Base-by-base conservation (phyloP, 2,113 vertebrate genomes). In the Pseudorasbora parva region DNA sequence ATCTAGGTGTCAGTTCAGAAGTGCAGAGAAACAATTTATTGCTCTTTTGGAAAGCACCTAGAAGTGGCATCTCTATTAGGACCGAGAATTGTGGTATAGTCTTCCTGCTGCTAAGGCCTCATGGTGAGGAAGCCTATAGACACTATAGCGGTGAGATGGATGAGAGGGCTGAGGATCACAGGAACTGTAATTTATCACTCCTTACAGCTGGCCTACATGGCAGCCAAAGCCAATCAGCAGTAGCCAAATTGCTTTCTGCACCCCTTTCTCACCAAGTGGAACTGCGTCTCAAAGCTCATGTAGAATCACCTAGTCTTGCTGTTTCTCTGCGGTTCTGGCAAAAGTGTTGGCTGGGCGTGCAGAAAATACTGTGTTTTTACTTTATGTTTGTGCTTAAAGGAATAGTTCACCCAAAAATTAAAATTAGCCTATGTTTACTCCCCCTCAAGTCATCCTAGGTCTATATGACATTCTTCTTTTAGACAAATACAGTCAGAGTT, bases 201-300 rank as follows among this genome's bases (percentile, higher is more conserved):
- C 51, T 27, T 81, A 76, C 64, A 73, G 45, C 33, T 66, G 51
- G 54, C 49, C 81, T 83, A 83, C 47, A 68, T 81, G 84, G 71
- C 72, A 85, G 77, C 71, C 47, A 66, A 69, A 85, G 14, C 71
- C 81, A 66, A 85, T 81, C 82, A 85, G 86, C 23, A 66, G 82
- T 43, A 51, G 75, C 76, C 84, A 86, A 82, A 86, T 87, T 81
- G 82, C 79, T 82, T 85, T 86, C 69, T 78, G 64, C 66, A 71
- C 25, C 27, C 80, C 64, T 71, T 73, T 85, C 51, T 79, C 83
- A 82, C 49, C 59, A 43, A 60, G 60, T 83, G 83, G 51, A 66
- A 54, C 78, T 75, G 69, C 49, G 72, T 62, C 47, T 74, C 56
- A 41, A 47, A 75, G 27, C 78, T 72, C 54, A 56, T 54, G 49